Evolutionary conservation across 2,113 vertebrate species (phyloP).

Genomic region (Perca flavescens): DNA sequence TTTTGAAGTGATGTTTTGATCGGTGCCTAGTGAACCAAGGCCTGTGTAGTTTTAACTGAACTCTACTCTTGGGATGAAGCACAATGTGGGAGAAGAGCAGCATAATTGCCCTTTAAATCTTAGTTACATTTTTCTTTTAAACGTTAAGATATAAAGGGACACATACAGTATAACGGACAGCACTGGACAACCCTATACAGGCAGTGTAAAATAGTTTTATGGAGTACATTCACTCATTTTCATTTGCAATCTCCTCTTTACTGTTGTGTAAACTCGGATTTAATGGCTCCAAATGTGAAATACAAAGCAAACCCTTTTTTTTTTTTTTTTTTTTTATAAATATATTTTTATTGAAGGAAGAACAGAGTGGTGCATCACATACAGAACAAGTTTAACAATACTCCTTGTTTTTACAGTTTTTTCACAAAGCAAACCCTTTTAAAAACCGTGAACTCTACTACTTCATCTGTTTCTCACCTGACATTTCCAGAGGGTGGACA

Average conservation of each 20-base stretch:
- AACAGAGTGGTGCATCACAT: too few relatives aligned
- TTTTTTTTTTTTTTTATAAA: too few relatives aligned
- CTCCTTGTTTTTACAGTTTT: too few relatives aligned
- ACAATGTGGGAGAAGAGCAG: constrained; percentile 29
- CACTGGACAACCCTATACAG: neutral
- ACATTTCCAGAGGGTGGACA: constrained; percentile 2
- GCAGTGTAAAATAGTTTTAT: neutral
- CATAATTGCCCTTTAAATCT: constrained; percentile 43
- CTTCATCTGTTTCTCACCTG: neutral
- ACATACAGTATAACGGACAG: neutral
- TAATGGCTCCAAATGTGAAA: neutral
- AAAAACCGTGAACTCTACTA: neutral
- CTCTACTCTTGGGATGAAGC: constrained; percentile 59
- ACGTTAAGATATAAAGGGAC: neutral
- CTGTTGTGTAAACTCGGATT: neutral
- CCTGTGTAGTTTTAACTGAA: constrained; percentile 56
- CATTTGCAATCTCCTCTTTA: neutral
- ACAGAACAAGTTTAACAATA: too few relatives aligned
- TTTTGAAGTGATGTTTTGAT: constrained; percentile 77
- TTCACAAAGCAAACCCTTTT: too few relatives aligned
- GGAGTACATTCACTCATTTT: neutral
- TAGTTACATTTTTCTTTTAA: neutral
- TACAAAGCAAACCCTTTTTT: too few relatives aligned
- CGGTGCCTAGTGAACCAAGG: constrained; percentile 60
- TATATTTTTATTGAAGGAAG: too few relatives aligned